phyloP scores from a whole-genome alignment of 2,797 vertebrate genomes.

The Onychomys torridus region DNA sequence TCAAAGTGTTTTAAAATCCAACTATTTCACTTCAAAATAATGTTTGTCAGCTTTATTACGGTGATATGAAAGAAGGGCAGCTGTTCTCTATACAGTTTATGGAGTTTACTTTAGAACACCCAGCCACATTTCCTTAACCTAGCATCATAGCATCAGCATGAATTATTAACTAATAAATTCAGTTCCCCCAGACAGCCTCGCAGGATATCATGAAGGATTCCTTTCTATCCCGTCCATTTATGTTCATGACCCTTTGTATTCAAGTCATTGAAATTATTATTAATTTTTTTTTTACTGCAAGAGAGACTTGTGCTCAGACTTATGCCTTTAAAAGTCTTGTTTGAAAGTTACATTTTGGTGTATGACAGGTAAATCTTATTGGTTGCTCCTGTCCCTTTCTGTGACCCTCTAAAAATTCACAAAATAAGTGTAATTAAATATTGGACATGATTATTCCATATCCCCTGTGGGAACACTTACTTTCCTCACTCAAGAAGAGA shows the following conservation, averaged over 20 bases:
- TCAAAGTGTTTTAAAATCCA: conserved; percentile 20
- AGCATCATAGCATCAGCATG: not conserved
- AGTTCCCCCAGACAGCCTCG: not conserved
- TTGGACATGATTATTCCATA: not conserved
- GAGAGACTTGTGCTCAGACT: not conserved
- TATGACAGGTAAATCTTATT: not conserved
- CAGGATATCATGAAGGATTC: not conserved
- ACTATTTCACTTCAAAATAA: not conserved
- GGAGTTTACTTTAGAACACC: not conserved
- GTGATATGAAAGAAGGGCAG: not conserved
- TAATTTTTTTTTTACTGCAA: not conserved
- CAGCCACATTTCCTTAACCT: not conserved
- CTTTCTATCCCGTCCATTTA: not conserved
- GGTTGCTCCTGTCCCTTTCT: not conserved
- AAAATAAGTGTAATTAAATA: not conserved
- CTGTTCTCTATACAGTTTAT: not conserved
- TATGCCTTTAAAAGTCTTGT: not conserved
- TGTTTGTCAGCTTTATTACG: conserved; percentile 42
- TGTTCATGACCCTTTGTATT: not conserved
- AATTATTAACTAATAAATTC: conserved; percentile 50
- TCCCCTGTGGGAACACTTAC: not conserved
- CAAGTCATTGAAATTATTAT: conserved; percentile 34
- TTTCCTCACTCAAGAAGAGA: not conserved
- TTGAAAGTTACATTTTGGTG: conserved; percentile 41
- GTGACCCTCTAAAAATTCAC: not conserved